Conservation (phyloP, 2,888 invertebrate genomes). For the Pterostichus niger region DNA sequence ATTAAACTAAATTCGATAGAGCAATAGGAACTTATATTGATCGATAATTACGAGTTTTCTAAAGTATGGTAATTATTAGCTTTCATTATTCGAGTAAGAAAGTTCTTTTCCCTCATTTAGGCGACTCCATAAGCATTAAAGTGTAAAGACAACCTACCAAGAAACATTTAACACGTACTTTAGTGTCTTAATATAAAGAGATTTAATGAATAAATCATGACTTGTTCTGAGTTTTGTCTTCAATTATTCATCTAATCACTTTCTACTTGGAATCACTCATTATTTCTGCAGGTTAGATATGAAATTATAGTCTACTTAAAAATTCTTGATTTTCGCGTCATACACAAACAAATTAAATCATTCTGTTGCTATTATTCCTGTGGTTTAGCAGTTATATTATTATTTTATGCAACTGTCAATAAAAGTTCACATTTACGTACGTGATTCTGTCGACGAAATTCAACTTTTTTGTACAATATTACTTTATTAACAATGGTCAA, state of each 20-base stretch:
- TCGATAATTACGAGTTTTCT: constrained; percentile 38
- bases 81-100: constrained; percentile 23
- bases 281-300: neutral
- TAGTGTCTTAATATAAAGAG: constrained; percentile 36
- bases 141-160: constrained; percentile 17
- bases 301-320: no score
- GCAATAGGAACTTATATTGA: constrained; percentile 24
- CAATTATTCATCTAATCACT: constrained; percentile 48
- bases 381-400: no score
- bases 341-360: no score
- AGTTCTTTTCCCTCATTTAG: constrained; percentile 38
- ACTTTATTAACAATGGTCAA: no score
- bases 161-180: constrained; percentile 38
- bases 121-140: constrained; percentile 19
- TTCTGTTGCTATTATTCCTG: no score
- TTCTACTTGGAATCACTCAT: constrained; percentile 27
- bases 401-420: no score
- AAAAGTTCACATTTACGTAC: no score
- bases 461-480: no score
- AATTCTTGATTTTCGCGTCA: no score
- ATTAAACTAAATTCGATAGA: neutral
- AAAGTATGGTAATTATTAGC: constrained; percentile 19
- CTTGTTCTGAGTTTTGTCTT: constrained; percentile 19
- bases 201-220: constrained; percentile 44
- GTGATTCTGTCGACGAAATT: no score